phyloP scores from a whole-genome alignment of 2,888 invertebrate genomes.

The Epirrita christyi region DNA sequence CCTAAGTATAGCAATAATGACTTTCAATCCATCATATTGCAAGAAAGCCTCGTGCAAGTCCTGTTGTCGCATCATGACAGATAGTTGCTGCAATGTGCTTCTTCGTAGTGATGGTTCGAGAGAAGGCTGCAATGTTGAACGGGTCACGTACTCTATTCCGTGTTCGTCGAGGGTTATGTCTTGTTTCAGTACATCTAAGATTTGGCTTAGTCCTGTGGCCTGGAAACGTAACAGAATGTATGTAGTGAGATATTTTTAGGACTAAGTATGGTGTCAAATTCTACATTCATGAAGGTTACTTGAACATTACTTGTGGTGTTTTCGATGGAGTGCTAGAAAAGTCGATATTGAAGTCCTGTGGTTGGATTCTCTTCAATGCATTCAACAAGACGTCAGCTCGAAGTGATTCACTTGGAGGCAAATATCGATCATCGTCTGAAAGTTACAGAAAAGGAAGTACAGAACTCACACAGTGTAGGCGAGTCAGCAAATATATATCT shows the following conservation, averaged over 20 bases:
- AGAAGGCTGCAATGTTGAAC: slow-evolving; percentile 49
- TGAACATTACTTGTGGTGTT: slow-evolving; percentile 55
- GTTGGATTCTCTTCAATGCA: slow-evolving; percentile 63
- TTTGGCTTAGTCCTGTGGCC: slow-evolving; percentile 70
- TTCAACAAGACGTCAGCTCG: slow-evolving; percentile 71
- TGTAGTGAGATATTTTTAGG: too few species aligned
- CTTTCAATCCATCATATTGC: slow-evolving; percentile 81
- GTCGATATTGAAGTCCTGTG: slow-evolving; percentile 73
- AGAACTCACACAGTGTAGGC: too few species aligned
- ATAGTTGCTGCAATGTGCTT: slow-evolving; percentile 88
- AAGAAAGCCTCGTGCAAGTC: slow-evolving; percentile 86
- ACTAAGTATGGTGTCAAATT: too few species aligned
- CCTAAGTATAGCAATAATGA: slow-evolving; percentile 72
- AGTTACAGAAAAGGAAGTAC: too few species aligned
- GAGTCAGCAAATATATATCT: too few species aligned
- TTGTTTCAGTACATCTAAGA: slow-evolving; percentile 75
- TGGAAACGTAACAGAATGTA: slow-evolving; percentile 39
- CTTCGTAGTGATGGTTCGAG: slow-evolving; percentile 88
- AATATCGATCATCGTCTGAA: slow-evolving; percentile 68
- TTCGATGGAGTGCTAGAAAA: slow-evolving; percentile 58
- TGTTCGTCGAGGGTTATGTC: slow-evolving; percentile 65
- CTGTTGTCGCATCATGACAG: slow-evolving; percentile 87
- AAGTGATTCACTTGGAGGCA: slow-evolving; percentile 72
- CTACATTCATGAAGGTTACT: too few species aligned
- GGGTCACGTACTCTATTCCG: slow-evolving; percentile 51